Conservation (phyloP, 2,113 vertebrate genomes). For the Neotoma lepida region DNA sequence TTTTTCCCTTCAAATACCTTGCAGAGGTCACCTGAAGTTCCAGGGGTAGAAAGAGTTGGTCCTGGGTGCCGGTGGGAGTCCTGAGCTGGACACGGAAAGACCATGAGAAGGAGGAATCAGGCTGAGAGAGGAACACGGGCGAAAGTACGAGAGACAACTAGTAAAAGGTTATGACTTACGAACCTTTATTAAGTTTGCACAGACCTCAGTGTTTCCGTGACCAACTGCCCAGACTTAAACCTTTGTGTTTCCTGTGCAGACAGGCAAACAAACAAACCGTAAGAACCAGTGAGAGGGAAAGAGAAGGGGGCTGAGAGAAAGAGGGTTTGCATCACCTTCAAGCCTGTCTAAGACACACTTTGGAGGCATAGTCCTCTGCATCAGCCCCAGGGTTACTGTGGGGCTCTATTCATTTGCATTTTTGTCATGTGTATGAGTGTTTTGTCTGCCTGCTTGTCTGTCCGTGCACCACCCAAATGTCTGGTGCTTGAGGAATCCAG, state of each 20-base stretch:
- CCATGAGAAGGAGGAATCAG: conserved; percentile 13
- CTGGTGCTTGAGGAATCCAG: not conserved
- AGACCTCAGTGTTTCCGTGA: conserved; percentile 53
- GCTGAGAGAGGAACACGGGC: not conserved
- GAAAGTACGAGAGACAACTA: not conserved
- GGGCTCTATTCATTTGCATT: not conserved
- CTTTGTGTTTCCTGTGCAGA: conserved; percentile 64
- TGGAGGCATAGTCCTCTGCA: not conserved
- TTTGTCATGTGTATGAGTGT: not conserved
- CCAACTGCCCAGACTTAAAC: conserved; percentile 38
- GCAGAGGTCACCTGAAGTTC: not conserved
- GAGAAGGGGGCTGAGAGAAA: conserved; percentile 47
- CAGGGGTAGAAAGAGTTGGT: not conserved
- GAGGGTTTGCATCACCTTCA: not conserved
- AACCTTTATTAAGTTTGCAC: conserved; percentile 32
- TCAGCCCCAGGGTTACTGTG: not conserved
- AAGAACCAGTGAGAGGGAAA: conserved; percentile 29
- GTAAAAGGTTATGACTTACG: not conserved
- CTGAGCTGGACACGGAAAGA: conserved; percentile 1
- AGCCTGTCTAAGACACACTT: not conserved
- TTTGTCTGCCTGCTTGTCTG: not conserved
- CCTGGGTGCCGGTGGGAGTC: not conserved
- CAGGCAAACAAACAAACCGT: not conserved
- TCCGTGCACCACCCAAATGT: not conserved
- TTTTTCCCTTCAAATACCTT: conserved; percentile 53